Evolutionary conservation across 1,140 invertebrate genomes (phyloP).

Genomic region (Stegodyphus mimosarum): DNA sequence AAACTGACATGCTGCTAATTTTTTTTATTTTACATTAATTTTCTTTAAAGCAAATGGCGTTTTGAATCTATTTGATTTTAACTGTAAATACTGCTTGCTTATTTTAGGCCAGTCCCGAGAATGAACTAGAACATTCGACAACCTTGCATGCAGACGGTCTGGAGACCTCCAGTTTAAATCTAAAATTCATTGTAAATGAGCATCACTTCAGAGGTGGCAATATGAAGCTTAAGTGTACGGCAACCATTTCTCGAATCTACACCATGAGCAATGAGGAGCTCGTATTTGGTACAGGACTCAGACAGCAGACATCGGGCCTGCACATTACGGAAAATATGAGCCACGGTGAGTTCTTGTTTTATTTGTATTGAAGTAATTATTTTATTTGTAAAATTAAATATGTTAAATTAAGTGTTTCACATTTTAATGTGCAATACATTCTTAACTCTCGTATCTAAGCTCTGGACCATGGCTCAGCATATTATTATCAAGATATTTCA

Average conservation of each 20-base stretch:
- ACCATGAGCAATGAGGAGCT: conserved; percentile 62
- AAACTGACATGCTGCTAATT: too few species aligned
- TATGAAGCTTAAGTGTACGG: conserved; percentile 62
- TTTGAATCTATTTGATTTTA: too few species aligned
- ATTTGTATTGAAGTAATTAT: background rate
- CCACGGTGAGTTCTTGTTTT: conserved; percentile 65
- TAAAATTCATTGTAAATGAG: conserved; percentile 48
- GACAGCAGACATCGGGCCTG: conserved; percentile 32
- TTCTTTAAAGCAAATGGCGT: too few species aligned
- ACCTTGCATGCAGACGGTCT: conserved; percentile 59
- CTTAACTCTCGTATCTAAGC: background rate
- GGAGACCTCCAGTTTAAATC: conserved; percentile 55
- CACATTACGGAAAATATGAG: conserved; percentile 60
- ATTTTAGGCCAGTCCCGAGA: conserved; percentile 37
- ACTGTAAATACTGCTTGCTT: background rate
- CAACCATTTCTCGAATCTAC: conserved; percentile 61
- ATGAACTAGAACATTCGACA: conserved; percentile 48
- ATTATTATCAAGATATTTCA: background rate
- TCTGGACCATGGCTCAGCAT: background rate
- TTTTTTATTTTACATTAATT: too few species aligned
- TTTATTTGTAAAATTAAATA: background rate
- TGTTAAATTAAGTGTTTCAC: background rate
- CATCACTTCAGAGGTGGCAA: conserved; percentile 52
- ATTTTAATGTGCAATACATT: background rate
- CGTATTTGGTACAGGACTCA: conserved; percentile 40